Percentiles rank a stretch among this genome's conserved stretches.
Evolutionary conservation across 1,140 invertebrate genomes (phyloP).

Genomic region (Achroia grisella): DNA sequence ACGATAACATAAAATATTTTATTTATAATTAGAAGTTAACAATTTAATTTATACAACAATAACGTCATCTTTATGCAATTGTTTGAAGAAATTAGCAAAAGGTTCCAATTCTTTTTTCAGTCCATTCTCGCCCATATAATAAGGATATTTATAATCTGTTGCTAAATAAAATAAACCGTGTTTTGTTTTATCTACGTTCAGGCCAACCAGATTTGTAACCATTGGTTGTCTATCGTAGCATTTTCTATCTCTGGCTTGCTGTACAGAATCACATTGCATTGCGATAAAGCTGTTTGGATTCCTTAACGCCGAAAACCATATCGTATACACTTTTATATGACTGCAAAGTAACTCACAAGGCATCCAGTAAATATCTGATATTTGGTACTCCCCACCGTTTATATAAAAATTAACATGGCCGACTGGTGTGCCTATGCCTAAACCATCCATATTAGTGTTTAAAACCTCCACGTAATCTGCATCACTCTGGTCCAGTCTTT

Average conservation of each 20-base stretch:
- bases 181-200: constrained; percentile 10
- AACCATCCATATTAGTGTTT: constrained; percentile 79
- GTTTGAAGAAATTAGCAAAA: not conserved
- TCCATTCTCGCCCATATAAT: constrained; percentile 13
- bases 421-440: constrained; percentile 77
- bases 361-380: constrained; percentile 40
- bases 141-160: constrained; percentile 12
- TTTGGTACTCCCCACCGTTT: constrained; percentile 80
- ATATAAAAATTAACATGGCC: constrained; percentile 79
- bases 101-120: constrained; percentile 8
- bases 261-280: constrained; percentile 18
- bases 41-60: too few species aligned
- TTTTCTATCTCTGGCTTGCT: constrained; percentile 16
- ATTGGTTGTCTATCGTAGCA: constrained; percentile 15
- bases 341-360: constrained; percentile 14
- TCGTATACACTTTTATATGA: constrained; percentile 6
- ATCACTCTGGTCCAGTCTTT: constrained; percentile 43
- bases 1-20: too few species aligned
- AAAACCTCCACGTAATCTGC: constrained; percentile 74
- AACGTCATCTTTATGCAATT: not conserved
- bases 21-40: too few species aligned
- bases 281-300: constrained; percentile 12
- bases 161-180: constrained; percentile 18
- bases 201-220: constrained; percentile 14
- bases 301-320: constrained; percentile 10